phyloP scores from a whole-genome alignment of 1,140 invertebrate species.

The Lamellibrachia luymesi region DNA sequence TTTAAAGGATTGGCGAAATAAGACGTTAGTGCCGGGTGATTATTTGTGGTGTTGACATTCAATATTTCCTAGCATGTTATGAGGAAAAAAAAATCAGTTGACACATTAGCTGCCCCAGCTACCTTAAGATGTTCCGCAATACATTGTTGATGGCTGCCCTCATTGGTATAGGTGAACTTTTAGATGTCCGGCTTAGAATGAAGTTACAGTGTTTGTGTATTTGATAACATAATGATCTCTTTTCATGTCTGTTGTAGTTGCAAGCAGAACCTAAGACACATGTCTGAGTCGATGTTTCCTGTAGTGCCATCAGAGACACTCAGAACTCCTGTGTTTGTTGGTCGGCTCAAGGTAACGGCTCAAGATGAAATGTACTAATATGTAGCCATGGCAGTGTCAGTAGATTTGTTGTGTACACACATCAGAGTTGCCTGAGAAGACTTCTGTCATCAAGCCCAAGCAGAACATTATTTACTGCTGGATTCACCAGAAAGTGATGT shows the following conservation, averaged over 20 bases:
- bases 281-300: not conserved
- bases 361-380: not conserved
- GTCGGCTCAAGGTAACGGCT: not conserved
- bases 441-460: no score
- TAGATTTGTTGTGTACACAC: not conserved
- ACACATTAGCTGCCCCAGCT: no score
- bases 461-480: no score
- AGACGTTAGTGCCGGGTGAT: no score
- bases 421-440: no score
- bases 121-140: no score
- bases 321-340: not conserved
- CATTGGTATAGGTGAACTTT: not conserved
- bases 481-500: no score
- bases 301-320: not conserved
- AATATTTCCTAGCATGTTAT: no score
- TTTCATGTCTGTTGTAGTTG: constrained; percentile 37
- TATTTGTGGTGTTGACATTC: no score
- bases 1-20: no score
- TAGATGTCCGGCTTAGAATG: not conserved
- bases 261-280: constrained; percentile 37
- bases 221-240: not conserved
- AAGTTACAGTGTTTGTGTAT: constrained; percentile 4
- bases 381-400: not conserved
- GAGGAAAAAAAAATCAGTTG: no score
- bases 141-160: not conserved